Base-by-base conservation (phyloP, 30 jellyfish, hydroid and myxozoan genomes). In the Cassiopea andromeda region DNA sequence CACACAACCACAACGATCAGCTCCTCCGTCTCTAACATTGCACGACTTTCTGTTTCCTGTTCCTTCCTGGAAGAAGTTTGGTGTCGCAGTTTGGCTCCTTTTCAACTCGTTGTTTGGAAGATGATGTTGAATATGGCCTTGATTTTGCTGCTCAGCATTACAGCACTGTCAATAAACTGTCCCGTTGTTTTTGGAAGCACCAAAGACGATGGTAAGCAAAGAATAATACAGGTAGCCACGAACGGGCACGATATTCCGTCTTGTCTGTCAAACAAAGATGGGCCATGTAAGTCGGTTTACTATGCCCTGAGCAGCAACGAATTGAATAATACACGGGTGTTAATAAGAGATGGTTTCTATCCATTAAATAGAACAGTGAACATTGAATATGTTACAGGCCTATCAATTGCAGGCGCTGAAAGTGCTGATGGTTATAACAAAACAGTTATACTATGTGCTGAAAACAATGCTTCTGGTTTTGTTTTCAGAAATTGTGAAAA, bases 401-500 rank as follows among this genome's bases (percentile, higher is more conserved):
- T 75, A 7, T 2, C 18, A 2, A 75, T 75, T 18, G 27, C 84
- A 44, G 84, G 84, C 7, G 69, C 46, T 19, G 6, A 14, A 1
- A 12, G 27, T 6, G 19, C 14, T n/a, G n/a, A n/a, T n/a, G n/a
- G n/a, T n/a, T n/a, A n/a, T 10, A 46, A 75, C 38, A 46, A 14
- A 46, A 12, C 89, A 58, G 69, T 45, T 15, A n/a, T 80, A 27
- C 44, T 1, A 0, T 80, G 89, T 38, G 79, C 49, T 1, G n/a
- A 44, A 80, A 44, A 9, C 14, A 80, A 80, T 15, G 38, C 75
- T 13, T 18, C 89, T 1, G 89, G 89, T 18, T 67, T 80, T 38
- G 79, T 27, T 44, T 80, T 80, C 60, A 57, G 9, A 64, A 45
- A 60, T 0, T 80, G 89, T 67, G 57, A 58, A 10, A 46, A 64